A percentile compares a stretch with the other conserved stretches of the same genome.
These are phyloP conservation scores for Spodoptera exigua DNA, from an alignment of 2,888 invertebrate species.

Conservation along the genomic window DNA sequence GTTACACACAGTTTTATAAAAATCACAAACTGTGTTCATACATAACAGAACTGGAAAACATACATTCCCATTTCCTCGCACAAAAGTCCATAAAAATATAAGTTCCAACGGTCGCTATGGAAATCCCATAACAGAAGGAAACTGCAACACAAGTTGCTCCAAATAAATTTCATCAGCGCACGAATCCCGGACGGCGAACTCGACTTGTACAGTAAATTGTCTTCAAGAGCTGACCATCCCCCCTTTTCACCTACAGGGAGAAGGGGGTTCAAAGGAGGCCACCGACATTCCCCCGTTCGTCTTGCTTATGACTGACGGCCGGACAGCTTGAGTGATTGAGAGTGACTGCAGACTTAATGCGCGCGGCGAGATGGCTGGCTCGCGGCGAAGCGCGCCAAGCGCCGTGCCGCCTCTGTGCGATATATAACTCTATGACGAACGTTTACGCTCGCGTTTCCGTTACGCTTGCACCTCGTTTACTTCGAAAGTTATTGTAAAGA, in stretches of 20 bases:
- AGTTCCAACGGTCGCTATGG: constrained; percentile 67
- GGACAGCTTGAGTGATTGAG: constrained; percentile 89
- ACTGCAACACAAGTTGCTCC: constrained; percentile 78
- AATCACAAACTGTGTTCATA: constrained; percentile 56
- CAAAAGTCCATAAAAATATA: constrained; percentile 64
- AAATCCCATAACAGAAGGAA: constrained; percentile 75
- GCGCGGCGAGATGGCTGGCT: constrained; percentile 77
- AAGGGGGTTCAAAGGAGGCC: constrained; percentile 76
- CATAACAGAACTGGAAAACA: constrained; percentile 54
- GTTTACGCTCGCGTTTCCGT: constrained; percentile 59
- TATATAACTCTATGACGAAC: constrained; percentile 67
- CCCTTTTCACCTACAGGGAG: constrained; percentile 73
- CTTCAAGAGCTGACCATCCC: constrained; percentile 88
- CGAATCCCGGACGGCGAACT: constrained; percentile 80
- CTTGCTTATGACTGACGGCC: constrained; percentile 89
- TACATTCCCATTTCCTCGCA: constrained; percentile 59
- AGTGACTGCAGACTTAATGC: constrained; percentile 89
- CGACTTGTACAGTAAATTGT: constrained; percentile 87
- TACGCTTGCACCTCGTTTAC: constrained; percentile 36
- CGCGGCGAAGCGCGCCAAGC: constrained; percentile 65
- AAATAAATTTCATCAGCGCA: constrained; percentile 86
- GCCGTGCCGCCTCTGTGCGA: constrained; percentile 60
- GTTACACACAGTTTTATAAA: constrained; percentile 55
- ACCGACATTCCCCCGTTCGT: constrained; percentile 86
- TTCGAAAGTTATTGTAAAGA: constrained; percentile 25